Conservation (phyloP, 2,888 invertebrate genomes). For the Poecilus cupreus region DNA sequence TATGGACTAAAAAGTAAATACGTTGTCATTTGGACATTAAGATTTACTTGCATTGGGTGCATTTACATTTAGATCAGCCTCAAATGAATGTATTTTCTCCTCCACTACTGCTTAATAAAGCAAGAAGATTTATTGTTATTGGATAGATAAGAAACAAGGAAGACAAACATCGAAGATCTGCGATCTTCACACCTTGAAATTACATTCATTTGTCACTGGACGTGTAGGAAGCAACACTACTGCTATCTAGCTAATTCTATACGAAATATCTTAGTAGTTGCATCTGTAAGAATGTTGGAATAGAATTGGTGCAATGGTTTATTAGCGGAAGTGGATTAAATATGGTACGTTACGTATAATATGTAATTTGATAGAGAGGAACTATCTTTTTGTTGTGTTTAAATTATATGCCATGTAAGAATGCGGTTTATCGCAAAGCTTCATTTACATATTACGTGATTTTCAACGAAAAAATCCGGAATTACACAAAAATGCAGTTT, state of each 20-base stretch:
- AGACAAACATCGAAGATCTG: conserved; percentile 42
- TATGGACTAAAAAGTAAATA: too few relatives aligned
- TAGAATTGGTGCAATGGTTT: neutral
- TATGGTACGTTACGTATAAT: neutral
- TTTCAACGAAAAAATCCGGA: conserved; percentile 18
- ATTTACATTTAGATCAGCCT: too few relatives aligned
- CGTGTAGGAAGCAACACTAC: conserved; percentile 16
- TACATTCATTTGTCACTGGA: conserved; percentile 42
- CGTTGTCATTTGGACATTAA: too few relatives aligned
- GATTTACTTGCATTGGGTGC: too few relatives aligned
- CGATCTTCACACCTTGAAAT: conserved; percentile 39
- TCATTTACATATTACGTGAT: conserved; percentile 43
- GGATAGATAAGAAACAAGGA: conserved; percentile 34
- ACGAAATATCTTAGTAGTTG: conserved; percentile 8
- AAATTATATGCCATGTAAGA: conserved; percentile 26
- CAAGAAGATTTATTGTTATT: conserved; percentile 38
- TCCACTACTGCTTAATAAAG: conserved; percentile 11
- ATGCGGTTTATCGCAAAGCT: conserved; percentile 9
- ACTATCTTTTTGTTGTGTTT: conserved; percentile 3
- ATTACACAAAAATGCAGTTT: conserved; percentile 1
- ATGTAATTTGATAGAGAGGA: conserved; percentile 24
- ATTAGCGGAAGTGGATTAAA: conserved; percentile 7
- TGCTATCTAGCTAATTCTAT: conserved; percentile 17
- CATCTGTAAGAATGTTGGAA: neutral
- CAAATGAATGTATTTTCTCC: neutral